These are phyloP conservation scores for Knipowitschia caucasica DNA, from an alignment of 2,797 vertebrate species.

Conservation along the genomic window DNA sequence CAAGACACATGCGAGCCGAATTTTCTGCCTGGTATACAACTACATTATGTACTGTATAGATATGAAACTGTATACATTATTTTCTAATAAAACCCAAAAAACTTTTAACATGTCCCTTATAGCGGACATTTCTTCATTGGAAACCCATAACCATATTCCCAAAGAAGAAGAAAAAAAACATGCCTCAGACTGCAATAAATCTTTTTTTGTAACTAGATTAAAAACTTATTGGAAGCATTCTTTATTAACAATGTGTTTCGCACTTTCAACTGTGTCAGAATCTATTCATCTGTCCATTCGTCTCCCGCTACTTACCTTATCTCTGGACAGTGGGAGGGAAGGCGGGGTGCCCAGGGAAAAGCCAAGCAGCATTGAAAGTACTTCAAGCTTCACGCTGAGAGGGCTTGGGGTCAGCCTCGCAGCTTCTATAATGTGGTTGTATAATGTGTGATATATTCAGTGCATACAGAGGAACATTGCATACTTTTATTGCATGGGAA, in stretches of 20 bases:
- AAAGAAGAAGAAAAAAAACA: background rate
- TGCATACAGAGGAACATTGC: background rate
- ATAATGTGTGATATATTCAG: background rate
- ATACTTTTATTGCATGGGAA: background rate
- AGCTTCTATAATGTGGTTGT: background rate
- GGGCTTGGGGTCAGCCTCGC: background rate
- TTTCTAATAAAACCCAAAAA: constrained; percentile 6
- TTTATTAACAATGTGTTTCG: constrained; percentile 9
- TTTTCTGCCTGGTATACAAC: constrained; percentile 7
- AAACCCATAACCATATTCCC: constrained; percentile 6
- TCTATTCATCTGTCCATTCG: constrained; percentile 4
- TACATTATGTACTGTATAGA: constrained; percentile 2
- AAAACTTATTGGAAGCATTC: constrained; percentile 11
- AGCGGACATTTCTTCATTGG: background rate
- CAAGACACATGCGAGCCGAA: constrained; percentile 21
- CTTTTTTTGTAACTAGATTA: constrained; percentile 2
- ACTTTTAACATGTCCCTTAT: constrained; percentile 2
- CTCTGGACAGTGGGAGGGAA: constrained; percentile 3
- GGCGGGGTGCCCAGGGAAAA: background rate
- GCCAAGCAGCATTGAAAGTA: background rate
- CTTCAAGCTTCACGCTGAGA: background rate
- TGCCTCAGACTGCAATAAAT: constrained; percentile 5
- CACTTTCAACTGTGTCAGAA: constrained; percentile 13
- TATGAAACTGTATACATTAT: constrained; percentile 12
- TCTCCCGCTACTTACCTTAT: constrained; percentile 1